Base-by-base conservation (phyloP, 2,797 vertebrate species). In the Mormyrops boulengeri region DNA sequence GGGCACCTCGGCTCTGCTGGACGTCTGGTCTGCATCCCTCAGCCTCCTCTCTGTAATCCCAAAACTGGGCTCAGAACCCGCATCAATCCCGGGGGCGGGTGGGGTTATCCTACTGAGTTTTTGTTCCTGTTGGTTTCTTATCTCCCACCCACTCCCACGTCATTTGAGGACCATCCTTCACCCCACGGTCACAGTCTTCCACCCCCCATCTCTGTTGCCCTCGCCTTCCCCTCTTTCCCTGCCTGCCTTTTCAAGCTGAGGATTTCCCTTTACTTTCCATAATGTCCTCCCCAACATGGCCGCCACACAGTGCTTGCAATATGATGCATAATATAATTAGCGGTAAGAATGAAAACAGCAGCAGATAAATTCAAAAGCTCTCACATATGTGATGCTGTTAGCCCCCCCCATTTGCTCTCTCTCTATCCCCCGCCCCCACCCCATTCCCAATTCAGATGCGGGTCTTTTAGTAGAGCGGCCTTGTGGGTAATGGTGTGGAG, bases 81-180 rank as follows among this genome's bases (percentile, higher is more conserved):
- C 26, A 34, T 87, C 52, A 30, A 19, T 26, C 8, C 19, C 55
- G 4, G 38, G 17, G 11, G 17, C 2, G 3, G 49, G 8, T 5
- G 8, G 53, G 38, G 38, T 41, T 38, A 55, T 14, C 38, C 26
- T 47, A 26, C 41, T 60, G 53, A 9, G 86, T 62, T 62, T 62
- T 88, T 60, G 86, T n/a, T 84, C 53, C 44, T 69, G 41, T 89
- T 50, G 53, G 77, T 26, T 49, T 89, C 34, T 84, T 26, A 49
- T 53, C 52, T 38, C 11, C 19, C 11, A 34, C 55, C 2, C 6
- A 0, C 47, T 44, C 53, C 17, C 80, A 47, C 26, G 14, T 19
- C 22, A 49, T 11, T 49, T 6, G 34, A 49, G 30, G 6, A 34
- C 19, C 87, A 60, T 89, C 62, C 84, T 60, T 89, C 85, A 88